These are phyloP conservation scores for Rambutsinella grinnellia DNA, from an alignment of 2,888 invertebrate species.

Conservation along the genomic window DNA sequence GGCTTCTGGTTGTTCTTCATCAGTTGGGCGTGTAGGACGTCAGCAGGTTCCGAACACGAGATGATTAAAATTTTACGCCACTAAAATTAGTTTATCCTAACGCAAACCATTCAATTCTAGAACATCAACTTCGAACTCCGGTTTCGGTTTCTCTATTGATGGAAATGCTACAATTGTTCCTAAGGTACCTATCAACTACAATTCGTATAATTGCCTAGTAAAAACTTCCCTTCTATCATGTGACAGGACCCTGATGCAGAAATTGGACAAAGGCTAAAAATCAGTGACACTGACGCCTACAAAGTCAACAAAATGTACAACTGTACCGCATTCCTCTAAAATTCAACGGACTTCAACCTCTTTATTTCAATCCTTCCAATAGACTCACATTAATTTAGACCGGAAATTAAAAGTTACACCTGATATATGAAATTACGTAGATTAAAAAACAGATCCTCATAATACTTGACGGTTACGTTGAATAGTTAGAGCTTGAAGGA, in stretches of 20 bases:
- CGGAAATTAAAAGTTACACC: no score
- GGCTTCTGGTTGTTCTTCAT: conserved; percentile 71
- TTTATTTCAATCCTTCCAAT: neutral
- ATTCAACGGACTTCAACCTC: neutral
- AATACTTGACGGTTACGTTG: no score
- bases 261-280: conserved; percentile 65
- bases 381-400: neutral
- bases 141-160: conserved; percentile 78
- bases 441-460: no score
- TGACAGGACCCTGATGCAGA: conserved; percentile 58
- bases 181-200: conserved; percentile 67
- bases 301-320: conserved; percentile 66
- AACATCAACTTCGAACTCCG: conserved; percentile 74
- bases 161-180: conserved; percentile 78
- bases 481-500: no score
- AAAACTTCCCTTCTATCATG: neutral
- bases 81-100: neutral
- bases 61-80: no score
- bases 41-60: conserved; percentile 43
- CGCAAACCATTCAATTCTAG: conserved; percentile 67
- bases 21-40: conserved; percentile 67
- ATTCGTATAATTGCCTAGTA: neutral
- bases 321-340: conserved; percentile 47
- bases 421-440: no score
- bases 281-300: conserved; percentile 64